These are phyloP conservation scores for Callorhinus ursinus DNA, from an alignment of 2,113 vertebrate species.

Conservation along the genomic window DNA sequence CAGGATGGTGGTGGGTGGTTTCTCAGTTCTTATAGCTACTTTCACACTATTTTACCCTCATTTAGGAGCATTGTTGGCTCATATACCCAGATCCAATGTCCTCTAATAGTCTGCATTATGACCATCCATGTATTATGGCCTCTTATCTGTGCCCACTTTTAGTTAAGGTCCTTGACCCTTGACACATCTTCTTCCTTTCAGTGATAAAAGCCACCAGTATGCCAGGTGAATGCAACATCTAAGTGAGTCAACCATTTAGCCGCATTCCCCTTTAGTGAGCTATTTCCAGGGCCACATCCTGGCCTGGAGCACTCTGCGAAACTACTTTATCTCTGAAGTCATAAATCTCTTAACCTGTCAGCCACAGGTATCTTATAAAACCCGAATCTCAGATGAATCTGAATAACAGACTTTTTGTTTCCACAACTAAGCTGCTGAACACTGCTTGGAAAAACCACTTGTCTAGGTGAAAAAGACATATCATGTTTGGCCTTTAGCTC, in stretches of 20 bases:
- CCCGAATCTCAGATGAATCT: background rate
- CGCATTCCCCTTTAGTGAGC: background rate
- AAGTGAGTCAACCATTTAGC: background rate
- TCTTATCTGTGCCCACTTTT: background rate
- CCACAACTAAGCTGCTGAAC: background rate
- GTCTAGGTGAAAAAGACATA: background rate
- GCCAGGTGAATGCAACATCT: background rate
- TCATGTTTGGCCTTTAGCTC: background rate
- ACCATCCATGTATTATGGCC: background rate
- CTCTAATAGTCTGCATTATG: background rate
- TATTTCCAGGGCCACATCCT: background rate
- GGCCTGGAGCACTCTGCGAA: background rate
- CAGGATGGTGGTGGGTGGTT: background rate
- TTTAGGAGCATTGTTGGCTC: background rate
- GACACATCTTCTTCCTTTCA: background rate
- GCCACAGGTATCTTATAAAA: background rate
- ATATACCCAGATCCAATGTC: background rate
- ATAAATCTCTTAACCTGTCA: background rate
- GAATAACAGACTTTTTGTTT: background rate
- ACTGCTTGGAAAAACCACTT: background rate
- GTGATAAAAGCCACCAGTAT: background rate
- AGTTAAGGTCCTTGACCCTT: background rate
- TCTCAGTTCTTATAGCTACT: background rate
- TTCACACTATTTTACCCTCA: background rate
- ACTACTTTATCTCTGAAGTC: background rate